Conservation (phyloP, 2,113 vertebrate species). For the Peromyscus californicus region DNA sequence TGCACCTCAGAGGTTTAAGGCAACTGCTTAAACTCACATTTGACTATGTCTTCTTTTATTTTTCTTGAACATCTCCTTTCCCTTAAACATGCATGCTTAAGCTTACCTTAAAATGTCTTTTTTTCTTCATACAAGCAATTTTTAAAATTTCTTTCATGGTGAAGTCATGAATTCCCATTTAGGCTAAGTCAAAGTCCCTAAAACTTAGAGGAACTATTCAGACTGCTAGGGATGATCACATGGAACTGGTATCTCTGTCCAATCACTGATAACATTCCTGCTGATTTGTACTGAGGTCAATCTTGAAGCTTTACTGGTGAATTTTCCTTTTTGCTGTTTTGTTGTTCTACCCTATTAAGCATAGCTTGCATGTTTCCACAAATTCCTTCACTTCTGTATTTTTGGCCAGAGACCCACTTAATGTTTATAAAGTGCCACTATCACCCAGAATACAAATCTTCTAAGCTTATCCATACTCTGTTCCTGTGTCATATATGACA, state of each 20-base stretch:
- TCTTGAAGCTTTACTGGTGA: neutral
- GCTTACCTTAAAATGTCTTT: neutral
- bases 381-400: neutral
- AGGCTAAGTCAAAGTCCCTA: neutral
- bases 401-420: neutral
- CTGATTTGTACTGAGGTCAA: neutral
- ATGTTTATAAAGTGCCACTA: neutral
- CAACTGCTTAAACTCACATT: neutral
- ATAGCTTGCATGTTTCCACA: neutral
- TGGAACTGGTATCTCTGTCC: neutral
- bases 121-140: neutral
- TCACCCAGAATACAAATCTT: neutral
- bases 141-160: neutral
- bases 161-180: neutral
- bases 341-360: neutral
- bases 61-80: neutral
- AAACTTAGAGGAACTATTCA: neutral
- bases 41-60: neutral
- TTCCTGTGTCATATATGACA: neutral
- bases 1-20: neutral
- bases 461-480: neutral
- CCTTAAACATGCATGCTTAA: neutral
- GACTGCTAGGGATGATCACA: neutral
- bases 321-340: neutral
- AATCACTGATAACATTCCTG: neutral